A percentile compares a stretch with the other conserved stretches of the same genome.
These are phyloP conservation scores for Phaethon lepturus DNA, from an alignment of 2,113 vertebrate genomes.

Conservation along the genomic window DNA sequence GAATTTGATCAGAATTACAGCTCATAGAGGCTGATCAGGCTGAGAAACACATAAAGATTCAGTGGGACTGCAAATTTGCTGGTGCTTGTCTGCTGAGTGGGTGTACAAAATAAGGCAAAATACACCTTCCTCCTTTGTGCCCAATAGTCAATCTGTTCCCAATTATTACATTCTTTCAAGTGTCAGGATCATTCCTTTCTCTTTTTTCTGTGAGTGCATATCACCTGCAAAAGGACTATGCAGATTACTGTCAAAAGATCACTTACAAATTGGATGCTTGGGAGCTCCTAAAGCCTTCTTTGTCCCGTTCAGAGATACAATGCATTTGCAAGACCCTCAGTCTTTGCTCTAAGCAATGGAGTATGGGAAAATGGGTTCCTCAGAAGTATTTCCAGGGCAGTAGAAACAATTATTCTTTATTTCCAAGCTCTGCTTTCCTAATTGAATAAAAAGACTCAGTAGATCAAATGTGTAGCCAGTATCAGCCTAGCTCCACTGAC, in stretches of 20 bases:
- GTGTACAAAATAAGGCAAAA: background rate
- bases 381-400: background rate
- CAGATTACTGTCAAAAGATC: background rate
- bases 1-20: background rate
- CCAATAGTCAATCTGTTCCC: background rate
- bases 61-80: background rate
- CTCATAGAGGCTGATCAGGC: background rate
- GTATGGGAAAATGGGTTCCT: background rate
- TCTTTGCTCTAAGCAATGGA: background rate
- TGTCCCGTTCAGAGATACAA: background rate
- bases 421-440: background rate
- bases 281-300: background rate
- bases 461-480: background rate
- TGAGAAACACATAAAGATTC: background rate
- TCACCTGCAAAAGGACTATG: background rate
- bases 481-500: background rate
- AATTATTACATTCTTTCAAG: background rate
- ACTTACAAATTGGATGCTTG: background rate
- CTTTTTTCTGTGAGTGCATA: background rate
- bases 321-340: background rate
- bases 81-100: background rate
- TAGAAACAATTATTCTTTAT: background rate
- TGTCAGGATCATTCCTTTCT: background rate
- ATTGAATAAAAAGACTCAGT: background rate
- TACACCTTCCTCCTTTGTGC: background rate